phyloP scores from a whole-genome alignment of 1,140 invertebrate genomes.

The fruit fly (Drosophila melanogaster) region DNA sequence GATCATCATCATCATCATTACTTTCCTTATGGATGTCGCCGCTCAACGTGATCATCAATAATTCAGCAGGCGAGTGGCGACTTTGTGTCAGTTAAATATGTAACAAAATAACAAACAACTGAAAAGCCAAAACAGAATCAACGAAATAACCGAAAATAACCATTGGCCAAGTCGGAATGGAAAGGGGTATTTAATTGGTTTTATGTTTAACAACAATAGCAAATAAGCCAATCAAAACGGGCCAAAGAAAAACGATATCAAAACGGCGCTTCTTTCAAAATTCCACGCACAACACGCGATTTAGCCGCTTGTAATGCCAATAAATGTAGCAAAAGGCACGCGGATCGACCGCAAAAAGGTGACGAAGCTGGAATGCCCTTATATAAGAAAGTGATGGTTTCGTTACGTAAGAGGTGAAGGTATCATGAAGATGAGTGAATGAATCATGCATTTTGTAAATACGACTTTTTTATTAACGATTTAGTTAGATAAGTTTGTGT shows the following conservation, averaged over 20 bases:
- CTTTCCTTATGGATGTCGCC: constrained; percentile 8
- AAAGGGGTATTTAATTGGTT: constrained; percentile 46
- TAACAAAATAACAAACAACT: too few species aligned
- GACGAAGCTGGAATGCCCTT: constrained; percentile 34
- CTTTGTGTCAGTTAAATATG: constrained; percentile 9
- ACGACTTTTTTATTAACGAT: too few species aligned
- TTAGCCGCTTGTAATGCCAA: constrained; percentile 17
- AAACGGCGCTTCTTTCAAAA: constrained; percentile 33
- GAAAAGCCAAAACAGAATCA: constrained; percentile 15
- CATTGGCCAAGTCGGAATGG: background rate
- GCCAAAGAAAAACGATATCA: constrained; percentile 16
- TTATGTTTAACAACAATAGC: constrained; percentile 29
- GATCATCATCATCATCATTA: constrained; percentile 6
- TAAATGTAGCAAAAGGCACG: constrained; percentile 7
- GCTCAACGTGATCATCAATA: constrained; percentile 52
- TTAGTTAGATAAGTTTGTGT: too few species aligned
- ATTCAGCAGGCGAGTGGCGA: constrained; percentile 35
- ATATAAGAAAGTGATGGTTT: constrained; percentile 27
- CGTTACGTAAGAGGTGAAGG: constrained; percentile 22
- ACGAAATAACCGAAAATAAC: background rate
- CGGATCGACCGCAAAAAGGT: constrained; percentile 19
- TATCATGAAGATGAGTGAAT: constrained; percentile 24
- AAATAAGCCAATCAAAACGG: constrained; percentile 33
- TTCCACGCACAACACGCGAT: constrained; percentile 40
- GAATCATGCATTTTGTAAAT: background rate